Evolutionary conservation across 2,113 vertebrate species (phyloP), one percentile per base, ranked within the genome.

Genomic region (Ageneiosus marmoratus): DNA sequence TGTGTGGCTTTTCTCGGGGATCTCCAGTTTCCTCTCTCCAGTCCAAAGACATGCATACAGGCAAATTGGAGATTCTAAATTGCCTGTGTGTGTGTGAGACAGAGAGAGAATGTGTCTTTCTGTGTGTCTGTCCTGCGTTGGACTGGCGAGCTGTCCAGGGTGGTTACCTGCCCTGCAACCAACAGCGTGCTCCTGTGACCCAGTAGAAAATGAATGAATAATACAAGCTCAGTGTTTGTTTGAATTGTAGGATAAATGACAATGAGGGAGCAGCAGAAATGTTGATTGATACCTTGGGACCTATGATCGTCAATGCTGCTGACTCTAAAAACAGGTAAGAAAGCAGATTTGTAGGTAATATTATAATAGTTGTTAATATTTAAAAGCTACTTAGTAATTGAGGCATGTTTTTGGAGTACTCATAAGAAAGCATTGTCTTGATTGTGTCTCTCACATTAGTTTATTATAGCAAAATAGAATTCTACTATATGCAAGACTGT

Each of bases 201-300:
- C 37, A 41, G 37, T 41, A 5, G 37, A 41, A 3, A 41, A 41
- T 41, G 37, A 41, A 41, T 41, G 37, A 41, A 41, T 75, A 29
- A 50, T 73, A 32, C n/a, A 53, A 75, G 27, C 9, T 53, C 22
- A 32, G 2, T 22, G 29, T 24, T 51, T 3, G 1, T 55, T 55
- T 24, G 3, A 37, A 55, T 24, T 76, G 50, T 55, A 99, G 98
- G 87, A 98, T 99, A 89, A 99, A 96, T 83, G 97, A 99, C 92
- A 98, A 98, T 20, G 98, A 98, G 95, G 96, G 97, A 85, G 97
- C 96, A 82, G 98, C 97, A 51, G 98, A 99, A 91, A 98, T 99
- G 97, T 91, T 99, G 84, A 99, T 99, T 85, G 97, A 99, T 87
- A 95, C 96, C 0, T 85, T 99, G 80, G 98, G 98, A 81, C 94